Conservation (phyloP, 1,140 invertebrate species). For the Magallana gigas region DNA sequence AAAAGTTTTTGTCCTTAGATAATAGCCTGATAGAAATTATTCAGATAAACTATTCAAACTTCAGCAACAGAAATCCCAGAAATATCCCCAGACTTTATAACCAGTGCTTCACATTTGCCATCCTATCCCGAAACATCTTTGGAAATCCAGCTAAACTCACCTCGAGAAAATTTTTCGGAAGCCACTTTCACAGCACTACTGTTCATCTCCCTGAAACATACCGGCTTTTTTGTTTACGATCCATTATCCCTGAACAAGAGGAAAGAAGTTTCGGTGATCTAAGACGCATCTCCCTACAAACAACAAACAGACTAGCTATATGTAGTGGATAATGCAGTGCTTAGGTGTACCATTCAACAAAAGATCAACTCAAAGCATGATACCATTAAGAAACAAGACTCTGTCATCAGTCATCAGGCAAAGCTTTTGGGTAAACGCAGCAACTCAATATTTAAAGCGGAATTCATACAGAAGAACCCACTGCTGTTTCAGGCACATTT, state of each 20-base stretch:
- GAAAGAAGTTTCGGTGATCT: slow-evolving; percentile 41
- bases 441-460: slow-evolving; percentile 3
- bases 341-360: slow-evolving; percentile 22
- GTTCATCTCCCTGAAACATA: slow-evolving; percentile 21
- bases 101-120: slow-evolving; percentile 14
- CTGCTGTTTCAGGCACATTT: slow-evolving; percentile 39
- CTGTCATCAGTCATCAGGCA: slow-evolving; percentile 23
- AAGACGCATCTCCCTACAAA: slow-evolving; percentile 15
- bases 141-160: slow-evolving; percentile 14
- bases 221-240: background rate
- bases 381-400: slow-evolving; percentile 27
- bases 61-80: background rate
- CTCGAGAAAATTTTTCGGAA: slow-evolving; percentile 14
- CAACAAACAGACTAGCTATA: slow-evolving; percentile 23
- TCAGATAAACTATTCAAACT: background rate
- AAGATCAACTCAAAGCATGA: background rate
- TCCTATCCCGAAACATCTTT: background rate
- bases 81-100: slow-evolving; percentile 1
- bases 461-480: background rate
- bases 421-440: background rate
- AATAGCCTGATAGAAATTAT: background rate
- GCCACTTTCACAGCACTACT: slow-evolving; percentile 10
- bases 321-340: slow-evolving; percentile 37
- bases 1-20: background rate
- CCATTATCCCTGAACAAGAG: slow-evolving; percentile 28